Base-by-base conservation (phyloP, 23 tunicate species). In the Clavelina lepadiformis region DNA sequence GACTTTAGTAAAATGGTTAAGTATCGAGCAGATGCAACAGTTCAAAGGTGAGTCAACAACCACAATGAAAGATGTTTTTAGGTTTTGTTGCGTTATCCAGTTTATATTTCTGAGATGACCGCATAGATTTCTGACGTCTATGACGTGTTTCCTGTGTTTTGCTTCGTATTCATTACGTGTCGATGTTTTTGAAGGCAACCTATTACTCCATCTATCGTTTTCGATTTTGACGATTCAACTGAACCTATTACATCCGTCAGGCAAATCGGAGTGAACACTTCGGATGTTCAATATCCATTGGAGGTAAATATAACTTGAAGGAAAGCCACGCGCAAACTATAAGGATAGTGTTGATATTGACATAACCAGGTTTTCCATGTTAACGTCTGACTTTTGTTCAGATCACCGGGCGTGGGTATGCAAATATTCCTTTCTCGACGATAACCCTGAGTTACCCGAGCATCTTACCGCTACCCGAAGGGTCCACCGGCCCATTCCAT, bases 401-500 rank as follows among this genome's bases (percentile, higher is more conserved):
- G 95, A 49, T 86, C n/a, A 63, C 28, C 31, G 95, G 95, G 18
- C 33, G 7, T 7, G 96, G 96, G 19, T 66, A 73, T 49, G 58
- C 80, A 1, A 79, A 56, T 41, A 73, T 88, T 21, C 96, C 96
- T 21, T 18, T 1, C 1, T 83, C 78, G 2, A 56, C 81, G 19
- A 5, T 73, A 33, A 49, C 67, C 6, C 20, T 79, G 27, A 19
- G 28, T 31, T 88, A 19, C 45, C 96, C 96, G 15, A 46, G 38
- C 64, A 67, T 61, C 23, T 35, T 73, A 6, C 72, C 72, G 27
- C 22, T 21, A 11, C 6, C 33, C 34, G 36, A 46, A 23, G 13
- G 29, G n/a, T n/a, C n/a, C 25, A 25, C 37, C 30, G 61, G 55
- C 21, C 30, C n/a, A 2, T 36, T 49, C 19, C 74, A 65, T 33